A percentile compares a stretch with the other conserved stretches of the same genome.
phyloP scores from a whole-genome alignment of 1,140 invertebrate genomes.

The Bombus confusus region DNA sequence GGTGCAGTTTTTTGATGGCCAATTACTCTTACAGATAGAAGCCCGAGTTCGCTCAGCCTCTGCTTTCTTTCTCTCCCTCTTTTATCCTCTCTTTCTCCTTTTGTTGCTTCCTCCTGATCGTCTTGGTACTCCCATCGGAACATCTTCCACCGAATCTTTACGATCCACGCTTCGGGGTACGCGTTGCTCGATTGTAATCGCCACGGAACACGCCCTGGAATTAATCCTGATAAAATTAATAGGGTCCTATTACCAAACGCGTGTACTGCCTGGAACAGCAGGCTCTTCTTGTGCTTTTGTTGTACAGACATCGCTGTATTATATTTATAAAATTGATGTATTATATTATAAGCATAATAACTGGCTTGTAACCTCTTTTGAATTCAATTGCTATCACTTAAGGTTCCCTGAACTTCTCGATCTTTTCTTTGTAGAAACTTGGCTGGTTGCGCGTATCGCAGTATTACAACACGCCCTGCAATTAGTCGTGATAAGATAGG shows the following conservation, averaged over 20 bases:
- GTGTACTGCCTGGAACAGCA: background rate
- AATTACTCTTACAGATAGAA: conserved; percentile 41
- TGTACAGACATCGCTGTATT: too few relatives aligned
- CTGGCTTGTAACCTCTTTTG: too few relatives aligned
- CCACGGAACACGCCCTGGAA: conserved; percentile 41
- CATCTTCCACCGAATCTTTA: conserved; percentile 36
- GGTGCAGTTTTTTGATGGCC: conserved; percentile 44
- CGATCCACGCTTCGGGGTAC: conserved; percentile 36
- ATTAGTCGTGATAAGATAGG: too few relatives aligned
- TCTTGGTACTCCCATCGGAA: background rate
- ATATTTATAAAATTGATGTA: too few relatives aligned
- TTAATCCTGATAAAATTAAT: conserved; percentile 69
- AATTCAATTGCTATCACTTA: too few relatives aligned
- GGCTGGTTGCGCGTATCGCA: too few relatives aligned
- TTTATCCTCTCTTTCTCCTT: background rate
- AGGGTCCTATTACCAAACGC: conserved; percentile 42
- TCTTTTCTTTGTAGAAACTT: too few relatives aligned
- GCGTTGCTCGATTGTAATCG: conserved; percentile 57
- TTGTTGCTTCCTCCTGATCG: background rate
- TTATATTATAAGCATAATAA: too few relatives aligned
- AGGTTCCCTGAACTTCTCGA: too few relatives aligned
- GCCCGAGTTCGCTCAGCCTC: background rate
- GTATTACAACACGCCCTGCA: too few relatives aligned
- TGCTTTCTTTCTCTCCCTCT: conserved; percentile 18
- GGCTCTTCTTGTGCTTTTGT: background rate